Percentiles rank a stretch among this genome's conserved stretches.
These are phyloP conservation scores for Bettongia penicillata DNA, from an alignment of 2,113 vertebrate genomes.

Conservation along the genomic window DNA sequence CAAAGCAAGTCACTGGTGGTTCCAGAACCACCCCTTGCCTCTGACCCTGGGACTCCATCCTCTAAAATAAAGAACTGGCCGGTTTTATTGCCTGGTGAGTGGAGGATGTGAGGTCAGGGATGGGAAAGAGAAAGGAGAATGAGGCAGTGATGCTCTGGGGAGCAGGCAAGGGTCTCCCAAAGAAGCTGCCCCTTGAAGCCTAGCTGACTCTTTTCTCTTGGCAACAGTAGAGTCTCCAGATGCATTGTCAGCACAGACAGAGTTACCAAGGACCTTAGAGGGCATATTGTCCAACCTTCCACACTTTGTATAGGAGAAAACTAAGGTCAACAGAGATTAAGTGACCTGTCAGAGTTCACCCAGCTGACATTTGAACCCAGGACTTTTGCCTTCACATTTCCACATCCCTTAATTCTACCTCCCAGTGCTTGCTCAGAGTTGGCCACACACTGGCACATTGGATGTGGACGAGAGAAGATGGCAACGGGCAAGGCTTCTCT, in stretches of 20 bases:
- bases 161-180: neutral
- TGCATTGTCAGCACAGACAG: neutral
- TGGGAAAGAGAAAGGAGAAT: no score
- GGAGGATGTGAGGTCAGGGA: no score
- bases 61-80: no score
- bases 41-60: no score
- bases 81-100: no score
- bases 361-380: neutral
- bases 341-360: neutral
- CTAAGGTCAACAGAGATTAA: neutral
- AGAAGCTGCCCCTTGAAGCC: neutral
- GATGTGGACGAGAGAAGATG: slow-evolving; percentile 75
- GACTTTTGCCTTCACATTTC: neutral
- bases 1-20: no score
- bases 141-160: neutral
- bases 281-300: neutral
- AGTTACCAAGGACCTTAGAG: neutral
- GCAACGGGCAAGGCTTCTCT: slow-evolving; percentile 37
- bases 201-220: neutral
- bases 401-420: neutral
- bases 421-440: neutral
- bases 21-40: no score
- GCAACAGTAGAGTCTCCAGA: neutral
- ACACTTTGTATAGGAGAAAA: neutral
- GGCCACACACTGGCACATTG: slow-evolving; percentile 63